Conservation (phyloP, 30 jellyfish, hydroid and myxozoan genomes). For the Morbakka virulenta region DNA sequence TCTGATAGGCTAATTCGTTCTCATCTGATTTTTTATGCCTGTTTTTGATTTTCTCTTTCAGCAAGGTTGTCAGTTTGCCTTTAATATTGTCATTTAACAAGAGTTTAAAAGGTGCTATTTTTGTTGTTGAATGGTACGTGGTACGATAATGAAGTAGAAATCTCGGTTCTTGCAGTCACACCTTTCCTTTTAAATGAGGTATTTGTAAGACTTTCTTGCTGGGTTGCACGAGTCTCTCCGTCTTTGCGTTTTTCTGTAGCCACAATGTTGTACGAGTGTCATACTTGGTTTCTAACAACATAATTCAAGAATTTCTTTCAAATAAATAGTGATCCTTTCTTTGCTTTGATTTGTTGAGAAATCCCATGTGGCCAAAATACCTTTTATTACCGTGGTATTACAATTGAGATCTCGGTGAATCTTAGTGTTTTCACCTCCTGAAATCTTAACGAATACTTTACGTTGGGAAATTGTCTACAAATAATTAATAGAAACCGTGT, state of each 20-base stretch:
- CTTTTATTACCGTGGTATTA: too few species aligned
- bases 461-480: too few species aligned
- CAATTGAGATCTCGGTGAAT: too few species aligned
- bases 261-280: constrained; percentile 29
- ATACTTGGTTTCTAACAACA: too few species aligned
- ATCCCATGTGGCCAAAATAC: too few species aligned
- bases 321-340: too few species aligned
- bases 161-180: constrained; percentile 56
- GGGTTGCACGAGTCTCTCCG: constrained; percentile 21
- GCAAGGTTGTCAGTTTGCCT: constrained; percentile 21
- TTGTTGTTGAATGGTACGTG: constrained; percentile 45
- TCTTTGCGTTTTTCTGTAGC: constrained; percentile 49
- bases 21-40: constrained; percentile 37
- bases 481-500: too few species aligned
- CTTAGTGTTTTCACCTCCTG: too few species aligned
- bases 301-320: too few species aligned
- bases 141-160: constrained; percentile 49
- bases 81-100: constrained; percentile 5
- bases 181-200: constrained; percentile 39
- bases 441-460: too few species aligned
- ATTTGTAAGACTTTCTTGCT: constrained; percentile 29
- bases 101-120: constrained; percentile 28
- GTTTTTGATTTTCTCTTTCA: constrained; percentile 2
- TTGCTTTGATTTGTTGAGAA: too few species aligned
- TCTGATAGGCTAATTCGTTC: constrained; percentile 18